Base-by-base conservation (phyloP, 2,888 invertebrate genomes). In the Lutraria lutraria region DNA sequence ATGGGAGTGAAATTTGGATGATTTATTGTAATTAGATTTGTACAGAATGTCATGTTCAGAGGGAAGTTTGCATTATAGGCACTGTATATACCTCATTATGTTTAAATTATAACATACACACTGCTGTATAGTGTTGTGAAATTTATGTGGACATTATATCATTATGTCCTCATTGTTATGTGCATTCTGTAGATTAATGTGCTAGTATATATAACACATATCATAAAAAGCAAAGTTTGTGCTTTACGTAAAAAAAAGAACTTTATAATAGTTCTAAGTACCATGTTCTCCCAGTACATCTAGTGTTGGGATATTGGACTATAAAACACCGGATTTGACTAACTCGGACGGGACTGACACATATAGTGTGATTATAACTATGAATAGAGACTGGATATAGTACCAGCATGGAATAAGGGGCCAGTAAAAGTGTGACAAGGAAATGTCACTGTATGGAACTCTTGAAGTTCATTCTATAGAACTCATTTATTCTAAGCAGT, bases 381-480 rank as follows among this genome's bases (percentile, higher is more conserved):
- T 4, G 6, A 31, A 84, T 54, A 54, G 29, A 31, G 84, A 76
- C 63, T 31, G 15, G 76, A 76, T 76, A 19, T n/a, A 10, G 10
- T 31, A 25, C 83, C 83, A 83, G 68, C 68, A 68, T 83, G 83
- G 76, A 84, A 54, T 31, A 52, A 13, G 76, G 76, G 76, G 76
- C 31, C 76, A 31, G 8, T 76, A 0, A 34, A 76, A 34, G 13
- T 15, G 76, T 76, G 76, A 76, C 76, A 76, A 31, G 15, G 25
- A 72, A 31, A 25, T 0, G 34, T 76, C 76, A 76, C 76, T 6
- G 31, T 34, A 25, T 16, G 19, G 34, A 63, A 76, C 76, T 76
- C 16, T 34, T 76, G 19, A 34, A 76, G 29, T 31, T 76, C 16
- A 6, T 3, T 31, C 6, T 76, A 25, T 76, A 76, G 76, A 76